Evolutionary conservation across 2,888 invertebrate genomes (phyloP).

Genomic region (Crematogaster levior): DNA sequence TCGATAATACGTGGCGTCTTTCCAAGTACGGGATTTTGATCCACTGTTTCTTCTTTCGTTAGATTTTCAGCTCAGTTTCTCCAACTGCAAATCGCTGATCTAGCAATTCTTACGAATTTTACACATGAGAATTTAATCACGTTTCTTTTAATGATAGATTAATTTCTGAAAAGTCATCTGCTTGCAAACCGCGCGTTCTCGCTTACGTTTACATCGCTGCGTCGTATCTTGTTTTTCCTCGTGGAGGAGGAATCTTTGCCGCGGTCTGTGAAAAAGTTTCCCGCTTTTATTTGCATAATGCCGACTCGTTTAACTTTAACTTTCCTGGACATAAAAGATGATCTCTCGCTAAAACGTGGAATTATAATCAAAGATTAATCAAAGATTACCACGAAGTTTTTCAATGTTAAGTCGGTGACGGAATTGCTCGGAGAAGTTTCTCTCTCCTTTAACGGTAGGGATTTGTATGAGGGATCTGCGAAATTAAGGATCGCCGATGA

Average conservation of each 20-base stretch:
- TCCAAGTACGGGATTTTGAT: constrained; percentile 55
- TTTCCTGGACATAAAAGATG: constrained; percentile 1
- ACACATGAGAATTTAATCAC: constrained; percentile 4
- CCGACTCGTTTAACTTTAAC: constrained; percentile 24
- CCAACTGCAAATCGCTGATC: constrained; percentile 51
- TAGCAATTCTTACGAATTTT: constrained; percentile 23
- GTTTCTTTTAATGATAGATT: constrained; percentile 7
- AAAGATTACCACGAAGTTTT: background rate
- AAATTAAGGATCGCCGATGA: constrained; percentile 42
- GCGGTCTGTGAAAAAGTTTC: background rate
- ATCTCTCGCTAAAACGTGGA: constrained; percentile 16
- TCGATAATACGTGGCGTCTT: constrained; percentile 56
- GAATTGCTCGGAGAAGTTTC: background rate
- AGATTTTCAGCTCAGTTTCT: constrained; percentile 10
- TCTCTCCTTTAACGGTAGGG: background rate
- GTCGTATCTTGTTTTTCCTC: background rate
- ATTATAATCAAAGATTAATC: constrained; percentile 35
- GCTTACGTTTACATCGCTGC: background rate
- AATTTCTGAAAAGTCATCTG: constrained; percentile 19
- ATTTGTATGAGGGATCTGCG: constrained; percentile 24
- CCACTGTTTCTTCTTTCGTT: constrained; percentile 31
- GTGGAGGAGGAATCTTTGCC: background rate
- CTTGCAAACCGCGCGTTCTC: background rate
- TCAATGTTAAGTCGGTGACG: background rate
- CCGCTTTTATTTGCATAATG: constrained; percentile 17